A percentile compares a stretch with the other conserved stretches of the same genome.
Conservation (phyloP, 2,113 vertebrate genomes). For the Strix aluco region DNA sequence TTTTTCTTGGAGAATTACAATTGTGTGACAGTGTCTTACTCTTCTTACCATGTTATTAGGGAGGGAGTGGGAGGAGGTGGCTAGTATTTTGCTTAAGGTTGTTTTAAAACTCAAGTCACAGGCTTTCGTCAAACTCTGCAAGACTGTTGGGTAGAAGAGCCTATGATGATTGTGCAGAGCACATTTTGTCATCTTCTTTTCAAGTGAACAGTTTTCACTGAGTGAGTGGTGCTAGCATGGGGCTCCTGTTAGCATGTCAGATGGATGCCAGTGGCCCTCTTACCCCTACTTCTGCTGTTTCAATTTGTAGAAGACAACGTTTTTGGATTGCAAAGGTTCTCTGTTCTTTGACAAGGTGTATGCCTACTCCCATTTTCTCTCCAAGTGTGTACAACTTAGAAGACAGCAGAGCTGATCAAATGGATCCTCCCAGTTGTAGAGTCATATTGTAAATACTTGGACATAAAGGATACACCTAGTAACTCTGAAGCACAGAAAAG, state of each 20-base stretch:
- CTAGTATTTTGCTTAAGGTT: not conserved
- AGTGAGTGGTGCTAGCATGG: not conserved
- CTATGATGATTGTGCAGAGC: not conserved
- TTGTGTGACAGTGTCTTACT: not conserved
- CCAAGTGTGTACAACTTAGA: not conserved
- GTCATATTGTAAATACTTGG: not conserved
- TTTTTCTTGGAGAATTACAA: not conserved
- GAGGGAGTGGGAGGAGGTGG: not conserved
- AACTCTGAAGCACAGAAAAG: not conserved
- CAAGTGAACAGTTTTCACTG: not conserved
- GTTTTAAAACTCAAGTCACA: not conserved
- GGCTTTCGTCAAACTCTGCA: not conserved
- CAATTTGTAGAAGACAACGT: not conserved
- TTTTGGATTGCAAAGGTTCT: not conserved
- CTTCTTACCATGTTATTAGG: not conserved
- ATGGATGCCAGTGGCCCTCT: not conserved
- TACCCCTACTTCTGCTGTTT: not conserved
- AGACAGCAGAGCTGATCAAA: not conserved
- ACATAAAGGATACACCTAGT: not conserved
- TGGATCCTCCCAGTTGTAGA: not conserved
- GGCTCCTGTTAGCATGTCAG: not conserved
- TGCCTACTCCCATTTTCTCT: not conserved
- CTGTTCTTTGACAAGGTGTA: not conserved
- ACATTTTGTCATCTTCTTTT: not conserved
- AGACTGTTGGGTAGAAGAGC: not conserved